Conservation (phyloP, 1,140 invertebrate genomes). For the Chelonus insularis region DNA sequence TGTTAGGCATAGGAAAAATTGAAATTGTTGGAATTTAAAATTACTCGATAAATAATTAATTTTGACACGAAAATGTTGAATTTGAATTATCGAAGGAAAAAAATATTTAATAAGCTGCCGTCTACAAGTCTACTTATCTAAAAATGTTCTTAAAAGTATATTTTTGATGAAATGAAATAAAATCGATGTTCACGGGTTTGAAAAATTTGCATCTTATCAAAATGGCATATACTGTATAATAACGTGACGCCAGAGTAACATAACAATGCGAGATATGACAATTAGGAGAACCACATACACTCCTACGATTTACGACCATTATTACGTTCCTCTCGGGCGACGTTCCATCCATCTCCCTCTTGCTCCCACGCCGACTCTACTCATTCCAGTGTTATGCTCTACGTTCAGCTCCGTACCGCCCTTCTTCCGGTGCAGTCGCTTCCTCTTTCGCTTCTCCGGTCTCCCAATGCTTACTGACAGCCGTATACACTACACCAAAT, state of each 20-base stretch:
- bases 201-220: background rate
- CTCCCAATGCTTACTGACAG: conserved; percentile 9
- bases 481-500: background rate
- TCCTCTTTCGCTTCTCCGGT: conserved; percentile 23
- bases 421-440: conserved; percentile 25
- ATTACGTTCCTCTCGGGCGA: conserved; percentile 8
- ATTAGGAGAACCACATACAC: conserved; percentile 11
- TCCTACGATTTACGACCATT: conserved; percentile 21
- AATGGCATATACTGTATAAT: conserved; percentile 2
- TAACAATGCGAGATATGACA: conserved; percentile 18
- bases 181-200: background rate
- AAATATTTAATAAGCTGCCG: too few species aligned
- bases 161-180: background rate
- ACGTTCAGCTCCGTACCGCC: conserved; percentile 8
- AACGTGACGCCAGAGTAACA: conserved; percentile 4
- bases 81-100: too few species aligned
- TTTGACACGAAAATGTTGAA: too few species aligned
- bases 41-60: too few species aligned
- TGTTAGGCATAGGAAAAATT: too few species aligned
- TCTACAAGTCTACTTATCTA: too few species aligned
- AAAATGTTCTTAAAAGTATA: too few species aligned
- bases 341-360: background rate
- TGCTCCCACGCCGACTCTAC: background rate
- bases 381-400: background rate
- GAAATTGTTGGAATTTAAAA: too few species aligned